Evolutionary conservation across 2,888 invertebrate genomes (phyloP).

Genomic region (Matsumyia berberina): DNA sequence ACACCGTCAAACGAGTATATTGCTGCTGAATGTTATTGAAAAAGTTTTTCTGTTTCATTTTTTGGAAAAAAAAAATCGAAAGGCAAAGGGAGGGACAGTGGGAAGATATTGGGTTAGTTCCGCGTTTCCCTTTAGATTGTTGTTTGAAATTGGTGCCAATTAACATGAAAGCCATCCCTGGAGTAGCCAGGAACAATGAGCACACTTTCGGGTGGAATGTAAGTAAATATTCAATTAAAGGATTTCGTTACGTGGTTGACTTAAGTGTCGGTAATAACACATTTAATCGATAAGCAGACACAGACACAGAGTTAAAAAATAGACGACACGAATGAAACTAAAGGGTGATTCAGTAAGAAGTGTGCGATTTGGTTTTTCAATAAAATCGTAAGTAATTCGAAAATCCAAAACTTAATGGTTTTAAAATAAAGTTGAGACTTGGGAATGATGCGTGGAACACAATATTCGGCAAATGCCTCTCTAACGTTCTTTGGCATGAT

Average conservation of each 20-base stretch:
- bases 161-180: neutral
- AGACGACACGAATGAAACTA: no score
- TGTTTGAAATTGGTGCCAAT: slow-evolving; percentile 13
- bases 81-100: neutral
- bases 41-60: neutral
- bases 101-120: neutral
- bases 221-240: neutral
- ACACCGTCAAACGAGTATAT: neutral
- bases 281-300: no score
- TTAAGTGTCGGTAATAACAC: no score
- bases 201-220: slow-evolving; percentile 1
- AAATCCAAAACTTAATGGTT: no score
- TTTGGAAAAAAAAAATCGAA: neutral
- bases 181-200: neutral
- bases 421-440: no score
- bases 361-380: no score
- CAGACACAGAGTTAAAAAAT: no score
- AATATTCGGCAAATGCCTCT: no score
- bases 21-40: neutral
- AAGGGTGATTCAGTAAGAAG: no score
- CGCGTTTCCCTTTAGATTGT: neutral
- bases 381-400: no score
- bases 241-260: neutral
- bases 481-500: no score
- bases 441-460: no score